Conservation (phyloP, 2,797 vertebrate species). For the Rhincodon typus region DNA sequence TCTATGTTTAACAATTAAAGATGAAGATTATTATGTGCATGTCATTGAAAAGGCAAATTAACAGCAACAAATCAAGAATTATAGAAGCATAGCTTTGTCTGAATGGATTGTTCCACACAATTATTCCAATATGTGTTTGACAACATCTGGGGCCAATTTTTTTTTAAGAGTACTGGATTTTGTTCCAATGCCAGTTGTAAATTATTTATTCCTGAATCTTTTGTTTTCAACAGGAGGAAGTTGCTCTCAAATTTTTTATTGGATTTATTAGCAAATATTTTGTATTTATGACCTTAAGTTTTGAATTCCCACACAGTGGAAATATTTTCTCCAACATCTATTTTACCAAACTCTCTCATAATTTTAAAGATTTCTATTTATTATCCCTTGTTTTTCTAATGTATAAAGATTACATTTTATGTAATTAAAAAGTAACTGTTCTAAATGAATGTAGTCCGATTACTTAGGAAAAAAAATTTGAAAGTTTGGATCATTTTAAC, state of each 20-base stretch:
- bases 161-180: background rate
- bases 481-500: background rate
- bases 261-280: background rate
- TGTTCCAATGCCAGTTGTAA: background rate
- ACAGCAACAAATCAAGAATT: conserved; percentile 8
- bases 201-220: background rate
- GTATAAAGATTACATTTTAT: background rate
- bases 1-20: background rate
- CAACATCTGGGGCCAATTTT: conserved; percentile 24
- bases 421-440: background rate
- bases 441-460: background rate
- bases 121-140: background rate
- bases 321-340: background rate
- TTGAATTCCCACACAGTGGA: background rate
- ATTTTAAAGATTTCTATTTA: background rate
- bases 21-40: background rate
- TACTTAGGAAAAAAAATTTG: background rate
- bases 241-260: background rate
- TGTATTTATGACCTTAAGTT: background rate
- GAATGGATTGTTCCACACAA: background rate
- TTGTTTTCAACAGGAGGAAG: background rate
- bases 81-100: background rate
- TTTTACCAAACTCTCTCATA: background rate
- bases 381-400: background rate
- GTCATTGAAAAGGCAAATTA: conserved; percentile 11